Evolutionary conservation across 2,888 invertebrate species (phyloP), one percentile per base, ranked within the genome.

Genomic region (Drosophila quinaria): DNA sequence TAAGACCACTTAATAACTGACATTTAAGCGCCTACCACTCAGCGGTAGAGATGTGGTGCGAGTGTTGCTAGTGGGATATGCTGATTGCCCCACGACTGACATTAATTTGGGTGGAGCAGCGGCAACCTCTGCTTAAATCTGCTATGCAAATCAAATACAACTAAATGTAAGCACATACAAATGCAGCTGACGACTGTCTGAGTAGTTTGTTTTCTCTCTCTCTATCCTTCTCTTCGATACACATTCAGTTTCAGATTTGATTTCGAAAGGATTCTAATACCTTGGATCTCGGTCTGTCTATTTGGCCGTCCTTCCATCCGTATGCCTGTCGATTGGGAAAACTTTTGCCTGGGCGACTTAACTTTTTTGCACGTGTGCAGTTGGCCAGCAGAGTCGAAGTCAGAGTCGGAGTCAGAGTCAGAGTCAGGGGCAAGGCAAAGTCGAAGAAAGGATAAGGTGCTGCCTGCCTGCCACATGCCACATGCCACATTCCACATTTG

Each of bases 101-200:
- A 87, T 85, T 87, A 90, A 85, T 89, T 87, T 85, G 80, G 86
- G 80, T 79, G 54, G 63, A 29, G 13, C 37, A 55, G 13, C 4
- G 39, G n/a, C 39, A 44, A 55, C 22, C 33, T 52, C 22, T 62
- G 50, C 60, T 55, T 31, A 75, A 78, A 81, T 81, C 80, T 75
- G 70, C 73, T 84, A 89, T 89, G 84, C 84, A 84, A 84, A 84
- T 84, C 85, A 64, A 87, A 87, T 78, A 84, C 87, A 84, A 89
- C 90, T 84, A 84, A 89, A 84, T 71, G 85, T 87, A 84, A 89
- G 76, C 87, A 84, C 85, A 89, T 65, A 84, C 84, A 89, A 73
- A 70, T 89, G 82, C 87, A 89, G 65, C 63, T 58, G 49, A 13
- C 51, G 39, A 15, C 35, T 41, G 54, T 25, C 19, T 59, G 46